Evolutionary conservation across 2,888 invertebrate genomes (phyloP), one percentile per base, ranked within the genome.

Genomic region (Muscina levida): DNA sequence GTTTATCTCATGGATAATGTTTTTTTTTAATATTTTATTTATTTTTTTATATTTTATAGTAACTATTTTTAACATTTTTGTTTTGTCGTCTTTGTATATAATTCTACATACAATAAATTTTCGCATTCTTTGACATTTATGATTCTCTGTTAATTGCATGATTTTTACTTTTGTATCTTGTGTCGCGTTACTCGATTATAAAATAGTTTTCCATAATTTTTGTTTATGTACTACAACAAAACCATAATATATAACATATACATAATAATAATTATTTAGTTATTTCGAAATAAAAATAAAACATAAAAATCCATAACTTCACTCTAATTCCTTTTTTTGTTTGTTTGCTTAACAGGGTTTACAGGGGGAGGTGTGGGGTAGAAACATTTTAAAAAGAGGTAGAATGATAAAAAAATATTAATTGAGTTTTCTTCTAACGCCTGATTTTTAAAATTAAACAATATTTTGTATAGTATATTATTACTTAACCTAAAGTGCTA

Each of bases 401-500:
- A 62, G 62, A n/a, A 57, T 57, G 37, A 19, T 15, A 59, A 37
- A 62, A 62, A 37, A 42, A 13, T 59, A 19, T 62, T 22, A 42
- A 62, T 42, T 22, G 17, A 22, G 39, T 62, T 6, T 59, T 19
- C 24, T 53, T 53, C 22, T 53, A 22, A 62, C 53, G 3, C 31
- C 15, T 8, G 19, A 19, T 51, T 15, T 51, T 4, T 51, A 68
- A 68, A 53, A 53, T 22, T 10, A 70, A 70, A 70, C 24, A 15
- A 53, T 37, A 31, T 8, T 8, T 5, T 31, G 8, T 31, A 31
- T 31, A n/a, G n/a, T 13, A 24, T 46, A 5, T 19, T 44, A 67
- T 53, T 15, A 53, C 24, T 53, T 17, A 70, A 70, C 2, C 26
- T 70, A 70, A 39, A 53, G 13, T 24, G 22, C 13, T 62, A 62